Percentiles rank a stretch among this genome's conserved stretches.
These are phyloP conservation scores for Orthosia gracilis DNA, from an alignment of 2,888 invertebrate genomes.

Conservation along the genomic window DNA sequence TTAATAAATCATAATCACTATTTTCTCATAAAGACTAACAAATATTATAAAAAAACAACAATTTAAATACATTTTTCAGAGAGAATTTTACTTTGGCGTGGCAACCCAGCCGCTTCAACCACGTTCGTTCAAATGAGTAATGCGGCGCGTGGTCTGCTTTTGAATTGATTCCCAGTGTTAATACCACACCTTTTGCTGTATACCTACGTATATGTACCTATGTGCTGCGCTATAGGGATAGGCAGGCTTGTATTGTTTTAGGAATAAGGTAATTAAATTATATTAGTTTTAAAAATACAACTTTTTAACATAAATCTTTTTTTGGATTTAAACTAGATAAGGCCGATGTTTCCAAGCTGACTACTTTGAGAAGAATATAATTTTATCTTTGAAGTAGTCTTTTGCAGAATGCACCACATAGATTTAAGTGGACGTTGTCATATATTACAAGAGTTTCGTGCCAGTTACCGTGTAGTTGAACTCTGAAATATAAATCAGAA, in stretches of 20 bases:
- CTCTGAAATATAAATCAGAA: too few species aligned
- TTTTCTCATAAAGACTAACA: neutral
- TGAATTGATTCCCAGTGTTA: slow-evolving; percentile 68
- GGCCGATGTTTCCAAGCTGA: too few species aligned
- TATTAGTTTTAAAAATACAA: too few species aligned
- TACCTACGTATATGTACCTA: slow-evolving; percentile 20
- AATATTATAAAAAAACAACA: neutral
- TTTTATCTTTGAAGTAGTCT: too few species aligned
- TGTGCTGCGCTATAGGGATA: slow-evolving; percentile 19
- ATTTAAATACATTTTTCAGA: neutral
- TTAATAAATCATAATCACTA: too few species aligned
- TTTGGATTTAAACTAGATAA: too few species aligned
- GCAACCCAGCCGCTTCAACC: slow-evolving; percentile 69
- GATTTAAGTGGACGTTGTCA: too few species aligned
- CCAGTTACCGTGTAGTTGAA: too few species aligned
- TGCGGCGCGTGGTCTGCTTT: slow-evolving; percentile 77
- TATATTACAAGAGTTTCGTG: too few species aligned
- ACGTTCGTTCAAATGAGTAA: slow-evolving; percentile 79
- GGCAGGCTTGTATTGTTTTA: slow-evolving; percentile 21
- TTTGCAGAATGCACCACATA: too few species aligned
- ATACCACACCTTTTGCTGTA: slow-evolving; percentile 62
- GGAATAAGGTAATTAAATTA: neutral
- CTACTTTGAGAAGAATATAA: too few species aligned
- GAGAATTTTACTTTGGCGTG: neutral
- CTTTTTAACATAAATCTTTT: too few species aligned